Evolutionary conservation across 2,113 vertebrate species (phyloP).

Genomic region (Acanthisitta chloris): DNA sequence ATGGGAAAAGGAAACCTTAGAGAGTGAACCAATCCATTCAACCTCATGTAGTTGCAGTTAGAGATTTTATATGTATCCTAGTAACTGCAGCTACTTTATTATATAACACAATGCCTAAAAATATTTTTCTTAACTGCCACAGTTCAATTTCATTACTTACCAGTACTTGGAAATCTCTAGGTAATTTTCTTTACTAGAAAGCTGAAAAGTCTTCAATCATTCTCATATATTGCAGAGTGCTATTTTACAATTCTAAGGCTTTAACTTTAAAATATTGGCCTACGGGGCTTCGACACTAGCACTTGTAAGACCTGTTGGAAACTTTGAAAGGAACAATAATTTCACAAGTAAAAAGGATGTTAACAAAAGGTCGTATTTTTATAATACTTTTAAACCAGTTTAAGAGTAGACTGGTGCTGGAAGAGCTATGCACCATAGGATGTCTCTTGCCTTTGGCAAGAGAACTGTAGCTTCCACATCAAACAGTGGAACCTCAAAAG

Average conservation of each 20-base stretch:
- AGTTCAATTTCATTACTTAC: not conserved
- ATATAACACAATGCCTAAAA: not conserved
- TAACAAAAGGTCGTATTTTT: not conserved
- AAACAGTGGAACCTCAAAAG: not conserved
- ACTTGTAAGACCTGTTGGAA: not conserved
- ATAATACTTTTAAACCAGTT: not conserved
- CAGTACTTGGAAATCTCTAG: not conserved
- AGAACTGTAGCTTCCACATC: not conserved
- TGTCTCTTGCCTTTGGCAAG: not conserved
- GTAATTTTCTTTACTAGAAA: not conserved
- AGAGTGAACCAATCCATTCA: not conserved
- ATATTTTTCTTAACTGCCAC: not conserved
- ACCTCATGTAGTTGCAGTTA: not conserved
- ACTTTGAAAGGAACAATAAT: not conserved
- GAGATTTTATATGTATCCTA: not conserved
- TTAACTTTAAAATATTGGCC: not conserved
- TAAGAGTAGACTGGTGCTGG: not conserved
- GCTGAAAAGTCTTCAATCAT: not conserved
- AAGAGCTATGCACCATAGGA: not conserved
- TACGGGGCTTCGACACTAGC: fast-evolving
- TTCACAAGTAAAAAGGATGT: not conserved
- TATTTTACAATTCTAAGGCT: not conserved
- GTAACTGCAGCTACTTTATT: not conserved
- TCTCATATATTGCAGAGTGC: not conserved
- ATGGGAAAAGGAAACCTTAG: not conserved